A percentile compares a stretch with the other conserved stretches of the same genome.
Evolutionary conservation across 2,797 vertebrate genomes (phyloP).

Genomic region (Catharus ustulatus): DNA sequence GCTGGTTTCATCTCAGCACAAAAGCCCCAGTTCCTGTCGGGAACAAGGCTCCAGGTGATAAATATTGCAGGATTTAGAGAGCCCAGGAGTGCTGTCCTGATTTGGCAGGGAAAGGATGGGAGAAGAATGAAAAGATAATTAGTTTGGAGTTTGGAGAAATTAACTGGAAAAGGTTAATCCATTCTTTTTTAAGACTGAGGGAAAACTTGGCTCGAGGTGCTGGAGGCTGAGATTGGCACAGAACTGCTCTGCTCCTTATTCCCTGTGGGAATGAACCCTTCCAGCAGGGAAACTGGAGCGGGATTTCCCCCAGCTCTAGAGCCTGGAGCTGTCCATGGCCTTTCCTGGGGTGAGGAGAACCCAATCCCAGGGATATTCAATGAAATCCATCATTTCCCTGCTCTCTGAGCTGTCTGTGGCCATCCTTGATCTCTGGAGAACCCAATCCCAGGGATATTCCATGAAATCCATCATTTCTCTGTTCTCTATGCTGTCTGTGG

Average conservation of each 20-base stretch:
- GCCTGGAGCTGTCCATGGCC: background rate
- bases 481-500: too few relatives aligned
- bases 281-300: background rate
- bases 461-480: background rate
- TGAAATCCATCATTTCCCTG: too few relatives aligned
- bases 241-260: background rate
- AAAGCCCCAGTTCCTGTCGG: background rate
- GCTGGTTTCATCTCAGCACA: background rate
- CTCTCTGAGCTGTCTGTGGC: too few relatives aligned
- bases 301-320: background rate
- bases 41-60: conserved; percentile 5
- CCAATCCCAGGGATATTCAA: too few relatives aligned
- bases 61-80: conserved; percentile 24
- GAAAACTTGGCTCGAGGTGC: background rate
- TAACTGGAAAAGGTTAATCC: background rate
- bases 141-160: conserved; percentile 3
- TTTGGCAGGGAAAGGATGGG: conserved; percentile 5
- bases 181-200: background rate
- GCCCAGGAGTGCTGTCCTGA: conserved; percentile 17
- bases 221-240: background rate
- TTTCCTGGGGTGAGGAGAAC: background rate
- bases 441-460: background rate
- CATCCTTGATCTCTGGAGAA: background rate
- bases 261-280: background rate
- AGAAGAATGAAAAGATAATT: conserved; percentile 48